Conservation (phyloP, 2,797 vertebrate genomes). For the Acanthurus tractus region DNA sequence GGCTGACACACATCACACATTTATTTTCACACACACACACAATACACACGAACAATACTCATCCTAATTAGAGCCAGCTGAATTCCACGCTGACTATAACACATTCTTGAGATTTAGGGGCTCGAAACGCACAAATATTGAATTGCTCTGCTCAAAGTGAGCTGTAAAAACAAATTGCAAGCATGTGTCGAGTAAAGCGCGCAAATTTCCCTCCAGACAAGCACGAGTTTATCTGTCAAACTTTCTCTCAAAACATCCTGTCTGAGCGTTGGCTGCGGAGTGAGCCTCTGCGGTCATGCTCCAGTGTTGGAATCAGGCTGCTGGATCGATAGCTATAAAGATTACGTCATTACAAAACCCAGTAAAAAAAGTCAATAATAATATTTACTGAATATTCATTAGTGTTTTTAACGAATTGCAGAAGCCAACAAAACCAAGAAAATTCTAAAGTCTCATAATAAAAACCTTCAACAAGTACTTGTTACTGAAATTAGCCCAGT, state of each 20-base stretch:
- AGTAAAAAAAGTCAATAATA: background rate
- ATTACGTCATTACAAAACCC: constrained; percentile 4
- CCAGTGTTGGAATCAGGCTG: constrained; percentile 6
- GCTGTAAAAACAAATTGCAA: constrained; percentile 80
- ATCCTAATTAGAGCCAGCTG: constrained; percentile 80
- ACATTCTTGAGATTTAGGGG: constrained; percentile 79
- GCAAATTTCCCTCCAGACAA: constrained; percentile 49
- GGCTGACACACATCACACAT: constrained; percentile 19
- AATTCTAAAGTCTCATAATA: background rate
- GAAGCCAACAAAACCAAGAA: background rate
- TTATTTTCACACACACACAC: constrained; percentile 34
- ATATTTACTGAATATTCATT: constrained; percentile 27
- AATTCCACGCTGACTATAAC: constrained; percentile 73
- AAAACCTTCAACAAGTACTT: background rate
- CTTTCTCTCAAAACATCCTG: constrained; percentile 56
- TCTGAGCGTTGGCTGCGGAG: constrained; percentile 16
- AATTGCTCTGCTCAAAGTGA: constrained; percentile 72
- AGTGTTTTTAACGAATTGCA: background rate
- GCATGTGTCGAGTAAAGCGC: constrained; percentile 70
- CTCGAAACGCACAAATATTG: constrained; percentile 77
- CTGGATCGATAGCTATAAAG: constrained; percentile 29
- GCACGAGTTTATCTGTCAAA: constrained; percentile 56
- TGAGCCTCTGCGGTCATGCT: constrained; percentile 27
- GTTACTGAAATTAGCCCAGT: background rate
- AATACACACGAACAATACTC: constrained; percentile 47